Base-by-base conservation (phyloP, 2,113 vertebrate genomes). In the Lucifuga dentata region DNA sequence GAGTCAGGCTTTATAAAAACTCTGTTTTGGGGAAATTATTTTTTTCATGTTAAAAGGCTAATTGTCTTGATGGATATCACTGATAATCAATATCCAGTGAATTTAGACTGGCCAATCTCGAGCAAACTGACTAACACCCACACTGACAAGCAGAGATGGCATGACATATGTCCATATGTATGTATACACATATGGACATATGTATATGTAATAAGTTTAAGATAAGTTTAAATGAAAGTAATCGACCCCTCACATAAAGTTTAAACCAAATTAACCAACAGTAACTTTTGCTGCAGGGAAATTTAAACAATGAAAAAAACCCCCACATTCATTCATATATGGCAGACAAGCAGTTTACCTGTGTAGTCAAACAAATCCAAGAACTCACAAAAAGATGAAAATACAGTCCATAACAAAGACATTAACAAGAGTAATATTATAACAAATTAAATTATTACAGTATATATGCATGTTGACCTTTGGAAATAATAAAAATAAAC, bases 401-500 rank as follows among this genome's bases (percentile, higher is more conserved):
- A 66, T 26, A n/a, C n/a, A n/a, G n/a, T n/a, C 56, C 38, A 57
- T 38, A 80, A 60, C 53, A 66, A 63, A 76, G 63, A 73, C 13
- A 29, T 74, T 51, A 60, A 77, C 50, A 67, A 78, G 58, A 60
- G 46, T 45, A 45, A 62, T 48, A 66, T 57, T 23, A 59, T 61
- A 80, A 21, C 78, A 72, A 84, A 83, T 80, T 73, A 81, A 86
- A 85, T 78, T 68, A 86, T 63, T 74, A 73, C 79, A 79, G 44
- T 73, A 66, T 45, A 55, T 78, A 68, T 59, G 68, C 68, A 66
- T 74, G 48, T 68, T 63, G 68, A 71, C 53, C 53, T 71, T 61
- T 32, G 82, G 26, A 76, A 62, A 65, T 44, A 81, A 57, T 72
- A 53, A 72, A 67, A 67, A 71, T 63, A 66, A 79, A 84, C 21